Conservation (phyloP, 2,888 invertebrate species). For the Ichneumoninae sp. region DNA sequence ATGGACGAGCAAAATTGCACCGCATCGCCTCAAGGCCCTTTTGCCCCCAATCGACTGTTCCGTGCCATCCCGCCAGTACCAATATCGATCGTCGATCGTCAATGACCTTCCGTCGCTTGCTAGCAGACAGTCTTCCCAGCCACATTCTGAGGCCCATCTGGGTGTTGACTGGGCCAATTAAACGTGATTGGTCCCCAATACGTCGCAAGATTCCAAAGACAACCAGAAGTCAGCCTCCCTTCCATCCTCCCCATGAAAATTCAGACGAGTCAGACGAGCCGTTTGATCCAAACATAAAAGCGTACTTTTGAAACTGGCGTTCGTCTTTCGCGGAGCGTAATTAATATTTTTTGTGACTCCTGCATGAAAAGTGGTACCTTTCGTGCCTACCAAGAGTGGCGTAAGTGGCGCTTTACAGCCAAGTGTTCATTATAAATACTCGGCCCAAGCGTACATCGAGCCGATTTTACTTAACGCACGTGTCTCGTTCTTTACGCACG, state of each 20-base stretch:
- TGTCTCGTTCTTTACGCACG: too few species aligned
- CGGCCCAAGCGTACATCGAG: too few species aligned
- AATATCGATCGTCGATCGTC: too few species aligned
- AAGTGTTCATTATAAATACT: too few species aligned
- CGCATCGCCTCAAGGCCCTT: neutral
- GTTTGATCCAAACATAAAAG: slow-evolving; percentile 32
- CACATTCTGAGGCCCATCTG: slow-evolving; percentile 18
- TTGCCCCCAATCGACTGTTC: neutral
- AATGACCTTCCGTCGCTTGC: too few species aligned
- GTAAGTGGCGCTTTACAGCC: too few species aligned
- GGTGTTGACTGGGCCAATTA: slow-evolving; percentile 11
- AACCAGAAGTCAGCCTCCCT: neutral
- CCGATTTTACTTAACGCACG: too few species aligned
- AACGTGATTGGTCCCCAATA: slow-evolving; percentile 2
- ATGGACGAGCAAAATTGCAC: neutral
- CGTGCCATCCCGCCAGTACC: too few species aligned
- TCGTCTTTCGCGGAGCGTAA: slow-evolving; percentile 49
- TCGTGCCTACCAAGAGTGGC: too few species aligned
- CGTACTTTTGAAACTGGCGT: slow-evolving; percentile 41
- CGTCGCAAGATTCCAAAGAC: slow-evolving; percentile 10
- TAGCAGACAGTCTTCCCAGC: neutral
- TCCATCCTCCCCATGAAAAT: slow-evolving; percentile 33
- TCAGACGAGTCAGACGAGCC: neutral
- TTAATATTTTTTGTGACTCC: slow-evolving; percentile 58
- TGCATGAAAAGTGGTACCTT: too few species aligned